These are phyloP conservation scores for Prionace glauca DNA, from an alignment of 2,797 vertebrate genomes.

Conservation along the genomic window DNA sequence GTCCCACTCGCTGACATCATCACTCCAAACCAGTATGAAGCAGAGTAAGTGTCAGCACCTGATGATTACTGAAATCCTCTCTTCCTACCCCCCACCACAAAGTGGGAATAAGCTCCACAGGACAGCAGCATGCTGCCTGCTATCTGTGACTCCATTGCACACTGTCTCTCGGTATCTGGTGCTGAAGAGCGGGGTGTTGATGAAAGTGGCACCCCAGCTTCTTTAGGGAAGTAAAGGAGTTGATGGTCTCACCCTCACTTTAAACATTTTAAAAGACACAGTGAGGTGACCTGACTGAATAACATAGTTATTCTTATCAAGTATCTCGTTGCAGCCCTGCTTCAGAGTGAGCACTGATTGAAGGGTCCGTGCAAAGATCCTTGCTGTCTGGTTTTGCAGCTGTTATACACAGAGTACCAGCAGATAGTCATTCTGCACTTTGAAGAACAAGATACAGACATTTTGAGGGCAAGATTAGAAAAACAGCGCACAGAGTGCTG, in stretches of 20 bases:
- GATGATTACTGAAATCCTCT: not conserved
- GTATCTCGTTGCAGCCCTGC: not conserved
- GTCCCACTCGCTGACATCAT: constrained; percentile 94
- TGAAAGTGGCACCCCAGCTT: not conserved
- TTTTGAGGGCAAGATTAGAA: not conserved
- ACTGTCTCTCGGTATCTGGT: not conserved
- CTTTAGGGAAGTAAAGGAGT: not conserved
- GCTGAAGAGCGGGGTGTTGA: not conserved
- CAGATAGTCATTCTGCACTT: not conserved
- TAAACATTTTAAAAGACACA: not conserved
- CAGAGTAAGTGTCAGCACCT: constrained; percentile 74
- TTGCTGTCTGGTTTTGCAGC: not conserved
- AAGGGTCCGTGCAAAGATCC: not conserved
- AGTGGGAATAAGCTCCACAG: too few species aligned
- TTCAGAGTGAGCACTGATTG: not conserved
- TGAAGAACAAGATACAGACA: not conserved
- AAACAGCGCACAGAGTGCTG: not conserved
- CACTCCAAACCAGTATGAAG: constrained; percentile 96
- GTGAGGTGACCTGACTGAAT: not conserved
- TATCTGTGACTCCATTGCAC: too few species aligned
- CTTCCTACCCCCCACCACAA: not conserved
- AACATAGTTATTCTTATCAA: not conserved
- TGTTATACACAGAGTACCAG: not conserved
- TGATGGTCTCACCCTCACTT: not conserved
- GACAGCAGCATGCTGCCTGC: too few species aligned